Base-by-base conservation (phyloP, 92 coral and sea anemone genomes). In the Metridium senile region DNA sequence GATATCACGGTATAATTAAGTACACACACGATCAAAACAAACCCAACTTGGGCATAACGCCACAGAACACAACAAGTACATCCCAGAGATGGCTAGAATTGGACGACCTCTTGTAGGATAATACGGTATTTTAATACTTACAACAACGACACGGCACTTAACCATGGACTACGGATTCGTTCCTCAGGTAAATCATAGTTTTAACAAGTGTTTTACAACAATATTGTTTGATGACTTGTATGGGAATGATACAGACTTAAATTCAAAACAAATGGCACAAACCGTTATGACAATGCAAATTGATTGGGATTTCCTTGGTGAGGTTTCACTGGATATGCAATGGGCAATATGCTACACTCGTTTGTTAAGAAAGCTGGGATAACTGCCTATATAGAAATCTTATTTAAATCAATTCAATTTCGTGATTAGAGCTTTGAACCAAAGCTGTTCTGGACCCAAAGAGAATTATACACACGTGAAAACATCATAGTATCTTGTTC, bases 1-100 rank as follows among this genome's bases (percentile, higher is more conserved):
- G 93, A 80, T 93, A 91, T 88, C 93, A 91, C 85, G 25, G 75
- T 86, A 58, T 81, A 85, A 88, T 85, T 85, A 88, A 76, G 88
- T 45, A 79, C 45, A 29, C 30, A 71, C 62, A 32, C 30, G 66
- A 47, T 53, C 62, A 43, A 71, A 66, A 65, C 66, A 58, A 63
- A 45, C 86, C 75, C 64, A 1, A 53, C 74, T 79, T 79, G 84
- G 53, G 84, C 57, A 86, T 91, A 88, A 86, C 97, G 97, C 83
- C 71, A 73, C 30, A 23, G n/a, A 54, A 10, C 59, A 9, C 1
- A 26, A 32, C 54, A 28, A 32, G 57, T 29, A 49, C 27, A 71
- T 39, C 49, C n/a, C 43, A n/a, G 43, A 16, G 69, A 63, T 59
- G 66, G 29, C 3, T 26, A 7, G 18, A 8, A 22, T 59, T 59